Evolutionary conservation across 2,888 invertebrate genomes (phyloP).

Genomic region (Leptopilina drosophilae): DNA sequence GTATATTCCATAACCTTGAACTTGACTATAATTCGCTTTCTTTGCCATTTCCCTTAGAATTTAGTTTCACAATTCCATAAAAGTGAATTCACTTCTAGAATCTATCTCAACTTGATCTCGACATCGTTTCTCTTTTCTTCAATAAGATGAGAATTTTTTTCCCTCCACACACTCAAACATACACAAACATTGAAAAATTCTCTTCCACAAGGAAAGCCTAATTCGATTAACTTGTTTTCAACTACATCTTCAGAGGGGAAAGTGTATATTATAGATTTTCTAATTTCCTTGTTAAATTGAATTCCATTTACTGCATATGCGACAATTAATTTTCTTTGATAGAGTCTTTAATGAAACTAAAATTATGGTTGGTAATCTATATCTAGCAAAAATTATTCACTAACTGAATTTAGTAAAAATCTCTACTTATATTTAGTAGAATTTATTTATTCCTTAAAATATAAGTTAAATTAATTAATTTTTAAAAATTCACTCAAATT

Average conservation of each 20-base stretch:
- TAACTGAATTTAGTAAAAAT: too few relatives aligned
- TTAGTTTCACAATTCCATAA: conserved; percentile 26
- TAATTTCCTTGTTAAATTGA: too few relatives aligned
- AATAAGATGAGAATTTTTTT: conserved; percentile 14
- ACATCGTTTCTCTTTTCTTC: conserved; percentile 25
- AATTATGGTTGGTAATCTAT: too few relatives aligned
- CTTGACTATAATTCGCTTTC: conserved; percentile 17
- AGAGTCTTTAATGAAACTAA: too few relatives aligned
- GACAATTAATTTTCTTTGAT: too few relatives aligned
- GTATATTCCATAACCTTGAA: conserved; percentile 10
- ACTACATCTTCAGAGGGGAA: background rate
- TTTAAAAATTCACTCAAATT: too few relatives aligned
- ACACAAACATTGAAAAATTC: background rate
- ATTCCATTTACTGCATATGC: too few relatives aligned
- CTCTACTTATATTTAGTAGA: too few relatives aligned
- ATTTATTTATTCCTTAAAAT: too few relatives aligned
- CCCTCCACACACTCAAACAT: background rate
- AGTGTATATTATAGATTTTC: background rate
- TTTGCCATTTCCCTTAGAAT: conserved; percentile 28
- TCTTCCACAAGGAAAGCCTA: background rate
- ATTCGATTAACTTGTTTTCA: conserved; percentile 20
- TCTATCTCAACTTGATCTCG: conserved; percentile 28
- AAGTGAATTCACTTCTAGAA: conserved; percentile 9
- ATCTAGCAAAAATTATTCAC: too few relatives aligned
- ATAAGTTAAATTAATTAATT: too few relatives aligned